Evolutionary conservation across 2,797 vertebrate species (phyloP), one percentile per base, ranked within the genome.

Genomic region (Hemibagrus guttatus): DNA sequence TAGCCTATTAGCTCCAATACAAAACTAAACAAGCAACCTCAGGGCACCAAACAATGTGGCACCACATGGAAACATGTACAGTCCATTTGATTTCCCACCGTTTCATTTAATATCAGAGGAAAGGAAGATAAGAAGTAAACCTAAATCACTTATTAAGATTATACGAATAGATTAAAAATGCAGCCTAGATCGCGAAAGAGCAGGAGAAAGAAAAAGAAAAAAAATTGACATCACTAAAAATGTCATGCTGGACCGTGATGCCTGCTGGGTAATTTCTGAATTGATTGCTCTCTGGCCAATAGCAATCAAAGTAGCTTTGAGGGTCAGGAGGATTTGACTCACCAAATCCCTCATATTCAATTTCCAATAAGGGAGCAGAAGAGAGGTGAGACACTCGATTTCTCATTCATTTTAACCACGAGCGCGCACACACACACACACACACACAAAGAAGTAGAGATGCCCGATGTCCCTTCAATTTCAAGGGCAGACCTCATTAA

Each of bases 241-340:
- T 92, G 93, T 91, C 52, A 66, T 84, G 58, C 75, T 81, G 86
- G 58, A 81, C n/a, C 80, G 4, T 54, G 82, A 69, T 85, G 59
- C 59, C 78, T 87, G 74, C 54, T 68, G 81, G 82, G 87, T 88
- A 93, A 95, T 95, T 94, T 94, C 91, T 83, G 92, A 93, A 94
- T 95, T 85, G 93, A 94, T 93, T 93, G 90, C 91, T 93, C 87
- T 88, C 89, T 92, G 93, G 94, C 94, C 92, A 93, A 95, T 94
- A 92, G 92, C 93, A 95, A 94, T 95, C 94, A 93, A 95, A 94
- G 92, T 92, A 85, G 93, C 92, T 93, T 93, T 93, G 91, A 86
- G 90, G 93, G 94, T 94, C 93, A 93, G 92, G 85, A 89, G 54
- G 93, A 92, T 94, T 95, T 93, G 94, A 89, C 87, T 87, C 85